These are phyloP conservation scores for Dinocampus coccinellae DNA, from an alignment of 2,888 invertebrate species.

Conservation along the genomic window DNA sequence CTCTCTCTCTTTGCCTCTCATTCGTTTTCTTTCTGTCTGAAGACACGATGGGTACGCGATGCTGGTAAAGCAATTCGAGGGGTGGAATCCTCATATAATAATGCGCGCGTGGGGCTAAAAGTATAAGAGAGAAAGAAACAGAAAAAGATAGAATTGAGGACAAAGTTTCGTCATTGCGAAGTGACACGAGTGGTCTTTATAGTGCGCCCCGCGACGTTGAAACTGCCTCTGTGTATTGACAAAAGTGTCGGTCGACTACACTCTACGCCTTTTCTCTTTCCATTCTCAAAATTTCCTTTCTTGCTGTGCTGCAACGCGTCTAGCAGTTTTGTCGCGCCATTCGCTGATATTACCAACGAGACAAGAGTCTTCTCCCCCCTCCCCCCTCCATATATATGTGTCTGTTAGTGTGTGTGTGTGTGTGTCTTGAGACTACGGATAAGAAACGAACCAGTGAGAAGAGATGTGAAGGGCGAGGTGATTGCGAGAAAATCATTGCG, in stretches of 20 bases:
- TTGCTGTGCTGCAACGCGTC: slow-evolving; percentile 53
- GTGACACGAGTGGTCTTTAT: slow-evolving; percentile 75
- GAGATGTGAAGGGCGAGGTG: slow-evolving; percentile 55
- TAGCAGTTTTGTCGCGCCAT: slow-evolving; percentile 68
- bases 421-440: slow-evolving; percentile 36
- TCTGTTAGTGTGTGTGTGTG: neutral
- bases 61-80: neutral
- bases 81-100: neutral
- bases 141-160: slow-evolving; percentile 67
- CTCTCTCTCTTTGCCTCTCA: too few relatives aligned
- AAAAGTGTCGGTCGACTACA: slow-evolving; percentile 70
- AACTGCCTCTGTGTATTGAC: slow-evolving; percentile 69
- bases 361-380: slow-evolving; percentile 36
- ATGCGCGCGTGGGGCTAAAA: neutral
- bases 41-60: neutral
- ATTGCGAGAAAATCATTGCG: slow-evolving; percentile 71
- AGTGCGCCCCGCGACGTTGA: slow-evolving; percentile 61
- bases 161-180: slow-evolving; percentile 73
- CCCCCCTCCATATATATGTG: too few relatives aligned
- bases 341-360: slow-evolving; percentile 68
- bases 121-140: slow-evolving; percentile 21
- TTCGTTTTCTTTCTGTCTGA: neutral
- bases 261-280: slow-evolving; percentile 46
- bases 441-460: slow-evolving; percentile 45
- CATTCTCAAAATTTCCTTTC: slow-evolving; percentile 63